A percentile compares a stretch with the other conserved stretches of the same genome.
Conservation (phyloP, 2,797 vertebrate genomes). For the Hipposideros larvatus region DNA sequence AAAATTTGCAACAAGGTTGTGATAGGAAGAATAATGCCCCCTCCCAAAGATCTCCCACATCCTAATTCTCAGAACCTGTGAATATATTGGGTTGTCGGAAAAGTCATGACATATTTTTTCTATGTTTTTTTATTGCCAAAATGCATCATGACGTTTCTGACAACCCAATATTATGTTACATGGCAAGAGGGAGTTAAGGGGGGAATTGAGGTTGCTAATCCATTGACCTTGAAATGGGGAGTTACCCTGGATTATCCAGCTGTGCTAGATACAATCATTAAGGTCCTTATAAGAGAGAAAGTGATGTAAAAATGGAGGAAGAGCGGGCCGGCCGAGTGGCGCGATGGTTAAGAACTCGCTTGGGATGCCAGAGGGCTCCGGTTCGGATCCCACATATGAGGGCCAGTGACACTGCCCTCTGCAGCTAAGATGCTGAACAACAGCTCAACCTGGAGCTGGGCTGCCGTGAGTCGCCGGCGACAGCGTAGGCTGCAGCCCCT, state of each 20-base stretch:
- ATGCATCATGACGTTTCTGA: too few relatives aligned
- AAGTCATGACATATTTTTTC: too few relatives aligned
- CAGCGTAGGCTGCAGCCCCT: too few relatives aligned
- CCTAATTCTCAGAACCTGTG: constrained; percentile 1
- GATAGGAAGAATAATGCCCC: not conserved
- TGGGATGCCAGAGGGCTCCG: too few relatives aligned
- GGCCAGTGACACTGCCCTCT: too few relatives aligned
- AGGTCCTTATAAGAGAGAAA: not conserved
- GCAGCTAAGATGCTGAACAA: too few relatives aligned
- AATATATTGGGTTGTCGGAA: not conserved
- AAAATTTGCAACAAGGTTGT: not conserved
- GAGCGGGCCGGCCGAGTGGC: too few relatives aligned
- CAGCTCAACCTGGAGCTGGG: too few relatives aligned
- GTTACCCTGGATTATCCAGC: not conserved
- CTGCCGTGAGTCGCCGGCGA: too few relatives aligned
- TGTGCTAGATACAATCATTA: not conserved
- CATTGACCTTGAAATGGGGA: constrained; percentile 4
- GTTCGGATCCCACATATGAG: too few relatives aligned
- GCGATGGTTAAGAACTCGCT: too few relatives aligned
- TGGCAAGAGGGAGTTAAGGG: not conserved
- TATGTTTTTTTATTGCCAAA: too few relatives aligned
- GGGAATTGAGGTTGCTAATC: not conserved
- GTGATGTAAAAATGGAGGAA: not conserved
- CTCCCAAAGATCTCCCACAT: not conserved
- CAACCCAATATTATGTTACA: not conserved